Conservation (phyloP, 2,888 invertebrate species). For the Parnassius orleans region DNA sequence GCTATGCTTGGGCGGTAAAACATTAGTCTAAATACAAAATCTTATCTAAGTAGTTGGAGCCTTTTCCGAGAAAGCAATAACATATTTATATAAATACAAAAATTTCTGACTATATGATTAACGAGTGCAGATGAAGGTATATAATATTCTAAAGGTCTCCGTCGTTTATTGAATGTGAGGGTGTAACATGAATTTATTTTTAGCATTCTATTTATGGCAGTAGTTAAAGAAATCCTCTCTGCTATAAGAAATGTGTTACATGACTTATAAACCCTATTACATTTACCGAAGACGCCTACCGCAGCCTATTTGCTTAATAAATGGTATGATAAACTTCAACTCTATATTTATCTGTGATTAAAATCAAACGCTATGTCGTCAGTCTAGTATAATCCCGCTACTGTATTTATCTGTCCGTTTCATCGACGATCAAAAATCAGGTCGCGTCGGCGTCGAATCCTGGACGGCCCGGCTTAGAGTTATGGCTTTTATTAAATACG, state of each 20-base stretch:
- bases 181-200: neutral
- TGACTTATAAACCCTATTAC: neutral
- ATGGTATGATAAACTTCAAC: conserved; percentile 20
- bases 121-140: no score
- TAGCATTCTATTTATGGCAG: neutral
- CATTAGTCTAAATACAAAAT: no score
- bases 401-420: conserved; percentile 24
- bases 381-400: conserved; percentile 20
- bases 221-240: neutral
- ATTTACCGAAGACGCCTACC: conserved; percentile 11
- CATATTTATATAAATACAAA: no score
- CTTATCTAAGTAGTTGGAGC: no score
- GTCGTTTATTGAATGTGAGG: no score
- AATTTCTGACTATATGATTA: no score
- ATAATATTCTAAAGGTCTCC: no score
- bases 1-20: no score
- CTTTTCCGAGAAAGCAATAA: no score
- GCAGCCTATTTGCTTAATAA: conserved; percentile 25
- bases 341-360: conserved; percentile 26
- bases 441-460: conserved; percentile 28
- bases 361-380: conserved; percentile 24
- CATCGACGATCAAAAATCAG: conserved; percentile 32
- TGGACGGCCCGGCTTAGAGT: conserved; percentile 24
- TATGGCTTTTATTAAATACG: conserved; percentile 30
- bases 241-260: neutral